A percentile compares a stretch with the other conserved stretches of the same genome.
Evolutionary conservation across 1,140 invertebrate genomes (phyloP).

Genomic region (Penaeus indicus): DNA sequence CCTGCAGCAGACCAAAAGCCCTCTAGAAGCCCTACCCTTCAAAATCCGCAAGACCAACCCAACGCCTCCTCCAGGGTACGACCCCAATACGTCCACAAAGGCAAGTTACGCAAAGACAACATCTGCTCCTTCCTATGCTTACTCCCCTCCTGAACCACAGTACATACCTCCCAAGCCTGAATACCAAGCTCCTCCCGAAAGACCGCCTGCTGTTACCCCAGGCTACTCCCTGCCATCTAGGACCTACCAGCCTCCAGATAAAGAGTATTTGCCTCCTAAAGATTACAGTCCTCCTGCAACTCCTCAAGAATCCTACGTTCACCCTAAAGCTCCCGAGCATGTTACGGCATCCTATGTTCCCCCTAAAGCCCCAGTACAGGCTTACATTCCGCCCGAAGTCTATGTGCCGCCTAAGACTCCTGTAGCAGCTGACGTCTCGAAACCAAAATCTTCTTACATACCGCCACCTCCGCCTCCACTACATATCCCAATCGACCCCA

Average conservation of each 20-base stretch:
- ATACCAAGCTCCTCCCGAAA: background rate
- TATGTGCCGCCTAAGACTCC: background rate
- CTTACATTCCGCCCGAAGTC: background rate
- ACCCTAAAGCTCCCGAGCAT: background rate
- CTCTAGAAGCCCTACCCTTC: background rate
- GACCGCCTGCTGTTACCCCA: slow-evolving; percentile 8
- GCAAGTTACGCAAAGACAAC: background rate
- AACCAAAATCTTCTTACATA: background rate
- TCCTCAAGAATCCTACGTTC: background rate
- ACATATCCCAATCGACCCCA: slow-evolving; percentile 7
- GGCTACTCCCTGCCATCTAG: slow-evolving; percentile 18
- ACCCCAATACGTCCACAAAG: slow-evolving; percentile 17
- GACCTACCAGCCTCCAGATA: background rate
- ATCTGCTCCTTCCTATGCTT: no score
- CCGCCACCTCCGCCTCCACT: slow-evolving; percentile 3
- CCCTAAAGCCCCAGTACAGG: background rate
- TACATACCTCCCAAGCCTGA: slow-evolving; percentile 21
- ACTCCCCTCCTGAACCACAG: background rate
- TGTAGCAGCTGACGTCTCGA: background rate
- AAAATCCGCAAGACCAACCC: slow-evolving; percentile 3
- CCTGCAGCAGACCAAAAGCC: background rate
- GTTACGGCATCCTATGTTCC: background rate
- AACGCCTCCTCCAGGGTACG: slow-evolving; percentile 4
- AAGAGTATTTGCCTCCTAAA: slow-evolving; percentile 31
- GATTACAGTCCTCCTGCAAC: background rate